phyloP scores from a whole-genome alignment of 2,113 vertebrate genomes.

The Tenebrosternarchus preto region DNA sequence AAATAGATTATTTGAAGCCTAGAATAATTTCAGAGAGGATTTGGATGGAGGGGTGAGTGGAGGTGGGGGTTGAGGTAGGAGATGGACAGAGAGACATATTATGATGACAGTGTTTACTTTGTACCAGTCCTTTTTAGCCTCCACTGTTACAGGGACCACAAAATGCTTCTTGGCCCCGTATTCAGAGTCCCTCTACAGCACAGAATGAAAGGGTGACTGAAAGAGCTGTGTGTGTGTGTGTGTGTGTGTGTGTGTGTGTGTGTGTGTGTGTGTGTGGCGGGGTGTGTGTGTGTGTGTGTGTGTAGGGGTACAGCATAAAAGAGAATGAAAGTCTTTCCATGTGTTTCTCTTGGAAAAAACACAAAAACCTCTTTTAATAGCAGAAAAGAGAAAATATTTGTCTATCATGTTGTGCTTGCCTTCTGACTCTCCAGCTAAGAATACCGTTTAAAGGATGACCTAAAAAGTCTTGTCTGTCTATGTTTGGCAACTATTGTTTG shows the following conservation, averaged over 20 bases:
- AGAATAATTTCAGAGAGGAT: slow-evolving; percentile 43
- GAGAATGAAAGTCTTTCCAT: slow-evolving; percentile 55
- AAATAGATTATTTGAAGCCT: slow-evolving; percentile 45
- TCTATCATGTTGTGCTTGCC: slow-evolving; percentile 16
- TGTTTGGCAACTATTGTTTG: background rate
- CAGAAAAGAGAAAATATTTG: slow-evolving; percentile 21
- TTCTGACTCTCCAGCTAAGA: background rate
- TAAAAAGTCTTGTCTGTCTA: background rate
- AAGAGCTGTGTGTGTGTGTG: slow-evolving; percentile 9
- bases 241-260: slow-evolving; percentile 9
- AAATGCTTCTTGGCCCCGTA: slow-evolving; percentile 58
- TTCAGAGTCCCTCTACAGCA: slow-evolving; percentile 47
- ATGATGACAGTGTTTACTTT: slow-evolving; percentile 51
- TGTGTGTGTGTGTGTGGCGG: slow-evolving; percentile 13
- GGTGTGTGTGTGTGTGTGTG: slow-evolving; percentile 24
- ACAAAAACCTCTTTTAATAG: slow-evolving; percentile 22
- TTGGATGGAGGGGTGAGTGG: no score
- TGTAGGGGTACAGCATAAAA: slow-evolving; percentile 43
- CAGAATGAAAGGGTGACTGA: slow-evolving; percentile 41
- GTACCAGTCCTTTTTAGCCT: slow-evolving; percentile 51
- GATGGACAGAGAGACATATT: slow-evolving; percentile 41
- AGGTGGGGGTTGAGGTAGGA: slow-evolving; percentile 23
- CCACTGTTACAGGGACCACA: slow-evolving; percentile 60
- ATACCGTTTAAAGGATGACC: background rate
- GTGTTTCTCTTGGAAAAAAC: slow-evolving; percentile 57